phyloP scores from a whole-genome alignment of 2,888 invertebrate species.

The Megalurothrips usitatus region DNA sequence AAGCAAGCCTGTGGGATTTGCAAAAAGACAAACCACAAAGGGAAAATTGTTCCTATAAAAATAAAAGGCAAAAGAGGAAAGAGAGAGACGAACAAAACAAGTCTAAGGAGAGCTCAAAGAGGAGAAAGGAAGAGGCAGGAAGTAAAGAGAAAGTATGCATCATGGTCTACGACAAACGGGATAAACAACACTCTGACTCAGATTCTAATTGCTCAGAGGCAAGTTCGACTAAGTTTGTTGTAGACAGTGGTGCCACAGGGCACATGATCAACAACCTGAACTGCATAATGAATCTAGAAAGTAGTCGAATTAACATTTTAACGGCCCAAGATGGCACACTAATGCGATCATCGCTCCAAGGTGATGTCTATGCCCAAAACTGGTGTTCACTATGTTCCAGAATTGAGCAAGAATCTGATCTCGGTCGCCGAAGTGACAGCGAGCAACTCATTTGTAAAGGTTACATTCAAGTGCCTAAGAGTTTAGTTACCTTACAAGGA shows the following conservation, averaged over 20 bases:
- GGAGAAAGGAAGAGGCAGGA: not conserved
- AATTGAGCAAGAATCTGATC: not conserved
- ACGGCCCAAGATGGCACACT: not conserved
- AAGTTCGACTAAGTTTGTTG: not conserved
- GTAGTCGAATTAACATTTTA: not conserved
- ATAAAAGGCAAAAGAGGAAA: not conserved
- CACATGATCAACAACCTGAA: not conserved
- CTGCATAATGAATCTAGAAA: not conserved
- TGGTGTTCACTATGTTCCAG: not conserved
- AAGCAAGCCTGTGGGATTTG: not conserved
- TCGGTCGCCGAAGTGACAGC: not conserved
- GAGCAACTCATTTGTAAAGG: not conserved
- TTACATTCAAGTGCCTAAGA: not conserved
- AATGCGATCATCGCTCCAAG: not conserved
- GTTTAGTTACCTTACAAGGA: not conserved
- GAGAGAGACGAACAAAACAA: not conserved
- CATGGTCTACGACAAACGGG: not conserved
- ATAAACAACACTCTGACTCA: not conserved
- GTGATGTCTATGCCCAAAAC: not conserved
- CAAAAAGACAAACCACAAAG: not conserved
- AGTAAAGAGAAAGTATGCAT: not conserved
- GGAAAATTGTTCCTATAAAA: not conserved
- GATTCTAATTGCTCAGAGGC: not conserved
- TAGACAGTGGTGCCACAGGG: not conserved
- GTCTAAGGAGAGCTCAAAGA: not conserved